Evolutionary conservation across 2,113 vertebrate species (phyloP).

Genomic region (Grammomys dolichurus): DNA sequence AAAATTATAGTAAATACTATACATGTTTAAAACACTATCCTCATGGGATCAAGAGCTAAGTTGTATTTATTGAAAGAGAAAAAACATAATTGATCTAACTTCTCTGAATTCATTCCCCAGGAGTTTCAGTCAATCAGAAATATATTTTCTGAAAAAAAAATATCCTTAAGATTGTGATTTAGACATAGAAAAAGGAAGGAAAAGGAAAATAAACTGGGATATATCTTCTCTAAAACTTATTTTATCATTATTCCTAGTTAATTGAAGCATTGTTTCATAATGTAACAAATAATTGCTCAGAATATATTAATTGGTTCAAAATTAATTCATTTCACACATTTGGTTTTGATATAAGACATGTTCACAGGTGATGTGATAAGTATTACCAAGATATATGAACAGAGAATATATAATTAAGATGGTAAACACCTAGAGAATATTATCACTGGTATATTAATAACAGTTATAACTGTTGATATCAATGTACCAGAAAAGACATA

Average conservation of each 20-base stretch:
- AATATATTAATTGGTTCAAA: not conserved
- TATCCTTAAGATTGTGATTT: not conserved
- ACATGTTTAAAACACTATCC: conserved; percentile 1
- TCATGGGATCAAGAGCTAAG: not conserved
- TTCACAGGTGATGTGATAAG: not conserved
- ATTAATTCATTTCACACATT: conserved; percentile 17
- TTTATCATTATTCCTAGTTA: not conserved
- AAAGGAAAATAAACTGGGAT: not conserved
- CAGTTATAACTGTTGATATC: not conserved
- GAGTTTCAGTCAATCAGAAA: not conserved
- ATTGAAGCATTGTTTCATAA: not conserved
- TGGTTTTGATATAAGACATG: not conserved
- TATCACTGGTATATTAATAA: not conserved
- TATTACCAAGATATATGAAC: not conserved
- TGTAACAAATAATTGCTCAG: not conserved
- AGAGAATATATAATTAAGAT: not conserved
- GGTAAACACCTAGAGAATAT: not conserved
- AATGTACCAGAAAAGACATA: not conserved
- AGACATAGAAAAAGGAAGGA: not conserved
- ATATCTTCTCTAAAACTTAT: not conserved
- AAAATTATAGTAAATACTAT: not conserved
- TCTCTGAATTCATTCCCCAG: conserved; percentile 31
- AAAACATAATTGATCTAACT: conserved; percentile 13
- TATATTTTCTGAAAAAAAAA: not conserved
- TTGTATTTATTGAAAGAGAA: conserved; percentile 3